Conservation (phyloP, 2,888 invertebrate genomes). For the Euproctis similis region DNA sequence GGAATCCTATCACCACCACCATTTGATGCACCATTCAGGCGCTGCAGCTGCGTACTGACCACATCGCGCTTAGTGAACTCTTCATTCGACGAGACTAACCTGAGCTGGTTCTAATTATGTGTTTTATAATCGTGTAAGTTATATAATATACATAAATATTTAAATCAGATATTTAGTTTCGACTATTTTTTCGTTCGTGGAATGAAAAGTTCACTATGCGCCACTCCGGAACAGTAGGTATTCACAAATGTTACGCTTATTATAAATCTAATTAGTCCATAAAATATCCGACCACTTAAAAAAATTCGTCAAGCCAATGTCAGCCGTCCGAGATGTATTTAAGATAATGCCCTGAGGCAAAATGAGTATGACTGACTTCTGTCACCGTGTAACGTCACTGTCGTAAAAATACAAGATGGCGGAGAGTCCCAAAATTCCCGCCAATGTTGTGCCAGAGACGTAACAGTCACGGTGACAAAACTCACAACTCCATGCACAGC, state of each 20-base stretch:
- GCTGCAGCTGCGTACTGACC: slow-evolving; percentile 87
- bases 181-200: slow-evolving; percentile 42
- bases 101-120: slow-evolving; percentile 7
- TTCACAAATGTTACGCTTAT: slow-evolving; percentile 63
- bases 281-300: slow-evolving; percentile 45
- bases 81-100: slow-evolving; percentile 53
- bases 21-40: slow-evolving; percentile 79
- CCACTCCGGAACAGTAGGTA: slow-evolving; percentile 29
- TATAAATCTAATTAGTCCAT: slow-evolving; percentile 40
- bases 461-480: no score
- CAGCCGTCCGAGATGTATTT: slow-evolving; percentile 53
- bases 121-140: slow-evolving; percentile 8
- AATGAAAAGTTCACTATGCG: slow-evolving; percentile 72
- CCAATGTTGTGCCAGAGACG: no score
- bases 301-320: slow-evolving; percentile 33
- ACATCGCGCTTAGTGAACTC: slow-evolving; percentile 73
- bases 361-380: no score
- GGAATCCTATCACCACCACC: slow-evolving; percentile 74
- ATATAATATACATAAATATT: slow-evolving; percentile 12
- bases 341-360: slow-evolving; percentile 35
- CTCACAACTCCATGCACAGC: no score
- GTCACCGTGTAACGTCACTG: no score
- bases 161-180: slow-evolving; percentile 7
- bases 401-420: no score
- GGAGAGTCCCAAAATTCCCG: no score